Base-by-base conservation (phyloP, 1,140 invertebrate genomes). In the Cydia strobilella region DNA sequence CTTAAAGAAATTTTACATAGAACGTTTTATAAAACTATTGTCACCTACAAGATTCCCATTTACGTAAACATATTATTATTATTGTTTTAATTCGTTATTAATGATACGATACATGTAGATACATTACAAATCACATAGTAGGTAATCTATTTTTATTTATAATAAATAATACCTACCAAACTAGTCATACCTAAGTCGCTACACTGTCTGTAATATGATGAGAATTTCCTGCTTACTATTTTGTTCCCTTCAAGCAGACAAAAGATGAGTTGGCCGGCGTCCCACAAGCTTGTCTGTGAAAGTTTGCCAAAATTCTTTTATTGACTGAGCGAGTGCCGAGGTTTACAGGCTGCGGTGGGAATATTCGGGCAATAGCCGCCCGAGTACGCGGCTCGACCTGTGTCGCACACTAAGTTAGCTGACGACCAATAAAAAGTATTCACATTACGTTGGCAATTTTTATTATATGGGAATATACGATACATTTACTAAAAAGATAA, bases 281-380 rank as follows among this genome's bases (percentile, higher is more conserved):
- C 90, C 90, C 89, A 92, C 87, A 91, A 90, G 89, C 91, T 90
- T 91, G 90, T 92, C 89, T 90, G 88, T 86, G 85, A 90, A 92
- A 92, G 87, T 92, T 92, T 91, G 90, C 90, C 90, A 92, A 92
- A 91, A 91, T 91, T 91, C 87, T 91, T 92, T 92, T 92, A 92
- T 91, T 89, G 89, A 92, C 87, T 90, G 31, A 35, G 65, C 65
- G 89, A 92, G 82, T 83, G 81, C 80, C 85, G 78, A 85, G 86
- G 81, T 90, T 89, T 90, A 89, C 84, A 83, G 88, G 80, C 81
- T 81, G 79, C 81, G 79, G 76, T 79, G 83, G 84, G 83, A 87
- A 84, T 83, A 85, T 83, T 88, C 84, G 74, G 77, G 78, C 84
- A 83, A 83, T 85, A 81, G 82, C 83, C 83, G 80, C 48, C 27